Conservation (phyloP, 2,113 vertebrate species). For the Microtus oregoni region DNA sequence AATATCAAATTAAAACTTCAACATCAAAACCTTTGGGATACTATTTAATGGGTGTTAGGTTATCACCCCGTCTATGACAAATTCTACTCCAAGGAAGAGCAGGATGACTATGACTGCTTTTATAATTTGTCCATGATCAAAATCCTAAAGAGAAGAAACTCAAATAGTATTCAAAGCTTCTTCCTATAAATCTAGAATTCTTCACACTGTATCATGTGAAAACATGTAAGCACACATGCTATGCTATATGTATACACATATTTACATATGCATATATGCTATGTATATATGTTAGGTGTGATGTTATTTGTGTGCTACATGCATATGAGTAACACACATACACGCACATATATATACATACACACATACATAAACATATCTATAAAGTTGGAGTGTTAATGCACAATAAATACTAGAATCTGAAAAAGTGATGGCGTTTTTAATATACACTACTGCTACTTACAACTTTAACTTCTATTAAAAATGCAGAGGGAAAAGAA, state of each 20-base stretch:
- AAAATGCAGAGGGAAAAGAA: not conserved
- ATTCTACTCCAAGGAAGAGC: not conserved
- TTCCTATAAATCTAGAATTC: not conserved
- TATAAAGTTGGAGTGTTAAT: not conserved
- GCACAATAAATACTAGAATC: not conserved
- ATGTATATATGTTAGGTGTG: not conserved
- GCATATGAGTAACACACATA: not conserved
- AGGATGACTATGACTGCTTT: not conserved
- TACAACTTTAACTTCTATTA: not conserved
- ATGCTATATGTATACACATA: not conserved
- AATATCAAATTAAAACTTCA: not conserved
- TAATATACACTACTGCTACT: not conserved
- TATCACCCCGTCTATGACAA: not conserved
- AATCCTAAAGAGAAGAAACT: not conserved
- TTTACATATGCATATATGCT: not conserved
- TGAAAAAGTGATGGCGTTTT: not conserved
- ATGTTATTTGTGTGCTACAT: not conserved
- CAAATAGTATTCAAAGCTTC: too few species aligned
- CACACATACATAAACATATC: not conserved
- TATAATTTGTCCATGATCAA: not conserved
- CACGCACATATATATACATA: not conserved
- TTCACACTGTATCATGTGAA: not conserved
- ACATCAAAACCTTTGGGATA: not conserved
- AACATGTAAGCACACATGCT: not conserved
- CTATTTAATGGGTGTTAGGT: not conserved